Evolutionary conservation across 1,140 invertebrate genomes (phyloP).

Genomic region (Papilio glaucus): DNA sequence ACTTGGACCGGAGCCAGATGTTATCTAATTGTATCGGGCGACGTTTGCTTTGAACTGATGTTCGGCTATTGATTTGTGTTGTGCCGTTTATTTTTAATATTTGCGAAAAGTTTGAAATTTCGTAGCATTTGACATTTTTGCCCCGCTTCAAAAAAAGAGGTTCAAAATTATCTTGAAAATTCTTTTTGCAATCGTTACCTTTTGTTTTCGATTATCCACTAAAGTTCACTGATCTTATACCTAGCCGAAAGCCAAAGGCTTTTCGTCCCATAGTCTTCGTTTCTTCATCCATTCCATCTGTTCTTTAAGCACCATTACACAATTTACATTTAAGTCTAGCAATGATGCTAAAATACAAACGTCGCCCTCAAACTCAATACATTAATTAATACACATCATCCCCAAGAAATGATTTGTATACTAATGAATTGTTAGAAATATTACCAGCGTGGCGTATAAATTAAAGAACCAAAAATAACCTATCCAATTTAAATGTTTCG

Average conservation of each 20-base stretch:
- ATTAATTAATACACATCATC: too few relatives aligned
- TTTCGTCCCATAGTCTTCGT: too few relatives aligned
- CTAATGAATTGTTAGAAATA: too few relatives aligned
- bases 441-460: not conserved
- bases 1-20: conserved; percentile 36
- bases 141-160: not conserved
- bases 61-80: conserved; percentile 33
- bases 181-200: not conserved
- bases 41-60: conserved; percentile 38
- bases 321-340: too few relatives aligned
- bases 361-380: too few relatives aligned
- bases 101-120: not conserved
- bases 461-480: not conserved
- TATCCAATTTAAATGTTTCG: conserved; percentile 15
- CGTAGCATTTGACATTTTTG: not conserved
- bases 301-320: too few relatives aligned
- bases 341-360: too few relatives aligned
- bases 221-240: too few relatives aligned
- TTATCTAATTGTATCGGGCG: conserved; percentile 36
- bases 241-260: too few relatives aligned
- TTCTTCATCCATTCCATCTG: too few relatives aligned
- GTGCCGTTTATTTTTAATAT: conserved; percentile 37
- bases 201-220: too few relatives aligned
- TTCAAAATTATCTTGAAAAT: not conserved
- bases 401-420: too few relatives aligned